A percentile compares a stretch with the other conserved stretches of the same genome.
These are phyloP conservation scores for Corbicula japonica DNA, from an alignment of 2,888 invertebrate species.

Conservation along the genomic window DNA sequence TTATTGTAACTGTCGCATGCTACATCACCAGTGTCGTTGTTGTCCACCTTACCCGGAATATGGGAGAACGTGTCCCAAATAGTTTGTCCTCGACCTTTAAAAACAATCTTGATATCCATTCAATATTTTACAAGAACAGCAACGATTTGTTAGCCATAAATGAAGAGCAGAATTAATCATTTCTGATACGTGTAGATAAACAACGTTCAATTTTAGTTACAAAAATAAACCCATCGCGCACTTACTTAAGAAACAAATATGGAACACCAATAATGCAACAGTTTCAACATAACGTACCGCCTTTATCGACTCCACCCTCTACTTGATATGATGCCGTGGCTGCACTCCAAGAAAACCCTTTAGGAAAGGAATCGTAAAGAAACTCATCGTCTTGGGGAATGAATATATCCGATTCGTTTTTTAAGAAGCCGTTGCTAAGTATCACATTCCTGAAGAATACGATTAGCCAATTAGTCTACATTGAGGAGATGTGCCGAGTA, in stretches of 20 bases:
- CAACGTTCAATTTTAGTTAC: no score
- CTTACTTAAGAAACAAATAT: no score
- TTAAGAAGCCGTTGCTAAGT: constrained; percentile 33
- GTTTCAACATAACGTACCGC: constrained; percentile 88
- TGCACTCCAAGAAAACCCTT: constrained; percentile 82
- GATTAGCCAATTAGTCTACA: no score
- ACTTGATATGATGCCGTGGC: constrained; percentile 89
- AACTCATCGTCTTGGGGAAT: constrained; percentile 57
- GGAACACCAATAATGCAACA: no score
- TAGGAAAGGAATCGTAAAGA: constrained; percentile 76
- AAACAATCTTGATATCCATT: no score
- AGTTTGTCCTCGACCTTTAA: constrained; percentile 67
- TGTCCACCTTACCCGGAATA: constrained; percentile 89
- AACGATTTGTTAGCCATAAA: no score
- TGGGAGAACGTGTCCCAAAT: constrained; percentile 89
- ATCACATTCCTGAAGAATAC: constrained; percentile 47
- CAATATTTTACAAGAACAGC: no score
- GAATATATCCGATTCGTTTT: constrained; percentile 6
- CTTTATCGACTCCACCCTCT: constrained; percentile 90
- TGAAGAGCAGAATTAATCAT: no score
- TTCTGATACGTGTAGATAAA: no score
- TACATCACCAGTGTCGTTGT: constrained; percentile 89
- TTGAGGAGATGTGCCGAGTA: no score
- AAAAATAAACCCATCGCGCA: no score
- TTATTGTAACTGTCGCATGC: constrained; percentile 90